Conservation (phyloP, 2,113 vertebrate species). For the Upupa epops region DNA sequence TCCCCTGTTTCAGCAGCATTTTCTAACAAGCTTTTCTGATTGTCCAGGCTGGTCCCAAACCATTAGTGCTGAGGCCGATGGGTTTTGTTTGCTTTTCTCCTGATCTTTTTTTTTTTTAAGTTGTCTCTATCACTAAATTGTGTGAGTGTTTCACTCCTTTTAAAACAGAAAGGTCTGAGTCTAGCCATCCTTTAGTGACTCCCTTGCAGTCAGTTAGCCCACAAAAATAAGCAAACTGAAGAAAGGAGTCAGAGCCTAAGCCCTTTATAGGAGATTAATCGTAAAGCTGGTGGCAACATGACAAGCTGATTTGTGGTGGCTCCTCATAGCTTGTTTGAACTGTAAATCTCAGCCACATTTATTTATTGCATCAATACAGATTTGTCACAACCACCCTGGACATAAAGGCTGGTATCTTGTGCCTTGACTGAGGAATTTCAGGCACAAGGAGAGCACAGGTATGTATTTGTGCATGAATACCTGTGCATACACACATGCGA, state of each 20-base stretch:
- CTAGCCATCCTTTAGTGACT: constrained; percentile 29
- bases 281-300: constrained; percentile 38
- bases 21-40: neutral
- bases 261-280: constrained; percentile 62
- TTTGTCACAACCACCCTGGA: neutral
- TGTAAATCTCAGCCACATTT: constrained; percentile 38
- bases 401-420: neutral
- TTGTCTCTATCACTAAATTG: neutral
- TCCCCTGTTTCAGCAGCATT: neutral
- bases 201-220: constrained; percentile 30
- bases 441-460: neutral
- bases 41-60: neutral
- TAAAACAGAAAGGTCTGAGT: constrained; percentile 42
- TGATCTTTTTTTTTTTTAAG: neutral
- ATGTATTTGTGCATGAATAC: neutral
- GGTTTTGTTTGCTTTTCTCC: constrained; percentile 31
- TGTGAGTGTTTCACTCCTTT: neutral
- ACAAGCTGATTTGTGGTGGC: constrained; percentile 69
- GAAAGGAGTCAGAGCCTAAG: constrained; percentile 54
- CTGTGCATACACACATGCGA: fast-evolving
- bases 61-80: neutral
- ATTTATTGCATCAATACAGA: constrained; percentile 35
- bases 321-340: constrained; percentile 56
- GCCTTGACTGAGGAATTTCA: neutral
- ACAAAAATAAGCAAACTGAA: constrained; percentile 66